Evolutionary conservation across 2,113 vertebrate species (phyloP).

Genomic region (Neopipo cinnamomea): DNA sequence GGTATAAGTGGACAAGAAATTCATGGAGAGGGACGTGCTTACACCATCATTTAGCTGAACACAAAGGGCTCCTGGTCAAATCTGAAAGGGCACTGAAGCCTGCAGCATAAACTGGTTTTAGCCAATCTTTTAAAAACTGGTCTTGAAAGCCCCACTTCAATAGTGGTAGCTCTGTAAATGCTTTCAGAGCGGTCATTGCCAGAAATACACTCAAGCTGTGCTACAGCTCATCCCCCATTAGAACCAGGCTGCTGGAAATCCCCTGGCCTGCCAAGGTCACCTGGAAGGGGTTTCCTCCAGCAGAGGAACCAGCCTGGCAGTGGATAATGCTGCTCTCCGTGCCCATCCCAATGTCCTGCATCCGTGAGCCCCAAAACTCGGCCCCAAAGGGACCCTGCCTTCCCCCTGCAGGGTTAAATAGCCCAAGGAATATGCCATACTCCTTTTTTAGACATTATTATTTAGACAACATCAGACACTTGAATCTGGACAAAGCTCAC

Average conservation of each 20-base stretch:
- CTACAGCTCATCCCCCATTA: not conserved
- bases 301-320: accelerated
- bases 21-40: not conserved
- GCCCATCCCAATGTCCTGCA: not conserved
- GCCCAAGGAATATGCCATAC: not conserved
- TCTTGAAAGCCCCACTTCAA: not conserved
- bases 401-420: not conserved
- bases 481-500: not conserved
- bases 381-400: not conserved
- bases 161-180: not conserved
- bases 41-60: not conserved
- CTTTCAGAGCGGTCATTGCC: not conserved
- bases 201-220: not conserved
- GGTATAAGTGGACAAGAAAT: not conserved
- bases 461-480: not conserved
- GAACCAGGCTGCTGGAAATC: not conserved
- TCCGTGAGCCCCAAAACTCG: not conserved
- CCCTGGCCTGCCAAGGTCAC: not conserved
- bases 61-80: not conserved
- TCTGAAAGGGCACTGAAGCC: not conserved
- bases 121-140: not conserved
- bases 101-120: slow-evolving; percentile 1
- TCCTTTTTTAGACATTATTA: not conserved
- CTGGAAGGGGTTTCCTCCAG: not conserved
- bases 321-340: not conserved